Percentiles rank a stretch among this genome's conserved stretches.
Evolutionary conservation across 92 coral and sea anemone genomes (phyloP).

Genomic region (Epizoanthus rinbou): DNA sequence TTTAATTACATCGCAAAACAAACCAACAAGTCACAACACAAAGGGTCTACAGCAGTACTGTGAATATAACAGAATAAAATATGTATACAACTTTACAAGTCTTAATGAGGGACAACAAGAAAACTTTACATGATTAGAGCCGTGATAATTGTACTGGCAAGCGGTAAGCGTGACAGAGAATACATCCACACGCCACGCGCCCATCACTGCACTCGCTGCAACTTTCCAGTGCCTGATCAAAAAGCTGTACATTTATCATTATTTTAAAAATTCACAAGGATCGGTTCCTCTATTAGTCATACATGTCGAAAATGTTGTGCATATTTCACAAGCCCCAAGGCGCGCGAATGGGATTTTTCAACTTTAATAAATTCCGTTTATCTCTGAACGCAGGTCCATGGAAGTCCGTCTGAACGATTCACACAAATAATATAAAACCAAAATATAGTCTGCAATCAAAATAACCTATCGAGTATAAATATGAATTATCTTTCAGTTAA

Average conservation of each 20-base stretch:
- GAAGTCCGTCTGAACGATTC: background rate
- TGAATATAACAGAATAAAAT: constrained; percentile 11
- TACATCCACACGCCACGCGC: background rate
- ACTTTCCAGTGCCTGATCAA: background rate
- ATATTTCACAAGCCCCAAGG: constrained; percentile 11
- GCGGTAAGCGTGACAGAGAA: constrained; percentile 8
- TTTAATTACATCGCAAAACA: no score
- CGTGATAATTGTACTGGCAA: background rate
- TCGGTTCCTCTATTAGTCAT: constrained; percentile 2
- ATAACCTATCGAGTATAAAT: background rate
- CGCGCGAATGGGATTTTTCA: background rate
- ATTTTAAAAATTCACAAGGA: constrained; percentile 2
- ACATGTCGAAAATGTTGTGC: constrained; percentile 15
- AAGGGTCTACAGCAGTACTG: no score
- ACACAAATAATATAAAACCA: background rate
- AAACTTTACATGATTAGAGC: background rate
- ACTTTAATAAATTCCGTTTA: background rate
- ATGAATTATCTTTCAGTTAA: background rate
- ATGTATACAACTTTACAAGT: constrained; percentile 12
- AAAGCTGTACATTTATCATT: background rate
- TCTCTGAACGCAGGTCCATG: background rate
- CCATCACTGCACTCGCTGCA: background rate
- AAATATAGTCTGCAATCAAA: constrained; percentile 1
- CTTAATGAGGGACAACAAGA: constrained; percentile 5
- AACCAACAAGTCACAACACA: no score